phyloP scores from a whole-genome alignment of 35 echinoderm and acorn worm genomes.

The Apostichopus japonicus region DNA sequence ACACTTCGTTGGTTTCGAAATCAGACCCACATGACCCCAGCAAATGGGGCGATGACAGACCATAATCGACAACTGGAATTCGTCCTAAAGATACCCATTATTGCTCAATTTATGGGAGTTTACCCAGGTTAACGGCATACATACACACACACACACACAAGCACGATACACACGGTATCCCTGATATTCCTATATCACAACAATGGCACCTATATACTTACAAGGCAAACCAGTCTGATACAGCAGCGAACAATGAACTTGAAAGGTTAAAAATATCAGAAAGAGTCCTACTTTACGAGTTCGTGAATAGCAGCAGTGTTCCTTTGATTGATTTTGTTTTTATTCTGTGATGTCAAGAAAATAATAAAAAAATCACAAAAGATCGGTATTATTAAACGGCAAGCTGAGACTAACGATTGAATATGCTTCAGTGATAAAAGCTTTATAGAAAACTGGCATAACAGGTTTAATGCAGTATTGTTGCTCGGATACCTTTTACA shows the following conservation, averaged over 20 bases:
- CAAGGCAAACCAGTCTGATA: background rate
- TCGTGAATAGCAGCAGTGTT: no score
- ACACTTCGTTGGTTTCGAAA: background rate
- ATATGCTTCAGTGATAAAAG: no score
- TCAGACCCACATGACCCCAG: constrained; percentile 3
- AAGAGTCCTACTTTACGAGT: background rate
- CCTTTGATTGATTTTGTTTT: no score
- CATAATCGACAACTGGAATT: constrained; percentile 19
- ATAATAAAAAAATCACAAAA: no score
- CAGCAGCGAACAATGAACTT: background rate
- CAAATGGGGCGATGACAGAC: constrained; percentile 46
- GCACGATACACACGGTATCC: no score
- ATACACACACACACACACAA: background rate
- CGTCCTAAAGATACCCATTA: background rate
- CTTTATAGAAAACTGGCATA: no score
- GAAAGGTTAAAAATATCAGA: background rate
- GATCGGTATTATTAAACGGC: no score
- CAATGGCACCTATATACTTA: background rate
- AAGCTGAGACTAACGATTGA: no score
- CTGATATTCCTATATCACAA: background rate
- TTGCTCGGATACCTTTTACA: no score
- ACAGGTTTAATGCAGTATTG: no score
- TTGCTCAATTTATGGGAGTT: constrained; percentile 14
- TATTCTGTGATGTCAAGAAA: no score
- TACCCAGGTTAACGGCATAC: background rate